Evolutionary conservation across 2,888 invertebrate genomes (phyloP).

Genomic region (Gymnocheta viridis): DNA sequence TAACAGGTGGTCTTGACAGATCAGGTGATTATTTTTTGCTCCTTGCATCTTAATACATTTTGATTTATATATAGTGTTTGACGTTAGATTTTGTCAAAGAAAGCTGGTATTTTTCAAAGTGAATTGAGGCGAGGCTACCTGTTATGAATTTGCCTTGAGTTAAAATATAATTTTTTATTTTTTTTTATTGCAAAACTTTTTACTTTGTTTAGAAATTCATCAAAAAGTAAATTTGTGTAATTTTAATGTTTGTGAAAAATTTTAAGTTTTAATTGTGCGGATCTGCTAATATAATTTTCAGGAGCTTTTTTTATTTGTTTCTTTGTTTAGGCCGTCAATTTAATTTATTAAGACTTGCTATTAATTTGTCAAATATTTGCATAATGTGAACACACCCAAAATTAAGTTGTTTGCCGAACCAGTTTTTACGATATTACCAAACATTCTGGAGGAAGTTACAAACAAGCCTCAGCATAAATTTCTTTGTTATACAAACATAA

Average conservation of each 20-base stretch:
- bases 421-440: background rate
- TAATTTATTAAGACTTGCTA: background rate
- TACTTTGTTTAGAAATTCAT: background rate
- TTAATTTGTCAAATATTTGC: background rate
- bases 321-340: background rate
- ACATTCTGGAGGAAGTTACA: background rate
- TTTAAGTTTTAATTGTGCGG: too few species aligned
- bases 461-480: background rate
- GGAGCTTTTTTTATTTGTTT: too few species aligned
- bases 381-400: background rate
- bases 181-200: background rate
- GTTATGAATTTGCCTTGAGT: too few species aligned
- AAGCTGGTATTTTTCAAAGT: too few species aligned
- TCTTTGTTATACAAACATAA: background rate
- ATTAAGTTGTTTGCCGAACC: background rate
- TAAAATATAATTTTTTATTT: too few species aligned
- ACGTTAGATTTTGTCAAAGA: too few species aligned
- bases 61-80: too few species aligned
- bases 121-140: too few species aligned
- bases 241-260: background rate
- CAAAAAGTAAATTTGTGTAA: background rate
- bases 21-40: too few species aligned
- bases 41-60: too few species aligned
- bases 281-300: too few species aligned
- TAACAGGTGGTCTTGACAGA: too few species aligned